phyloP scores from a whole-genome alignment of 2,797 vertebrate species.

The Sphenopsis melanotis region DNA sequence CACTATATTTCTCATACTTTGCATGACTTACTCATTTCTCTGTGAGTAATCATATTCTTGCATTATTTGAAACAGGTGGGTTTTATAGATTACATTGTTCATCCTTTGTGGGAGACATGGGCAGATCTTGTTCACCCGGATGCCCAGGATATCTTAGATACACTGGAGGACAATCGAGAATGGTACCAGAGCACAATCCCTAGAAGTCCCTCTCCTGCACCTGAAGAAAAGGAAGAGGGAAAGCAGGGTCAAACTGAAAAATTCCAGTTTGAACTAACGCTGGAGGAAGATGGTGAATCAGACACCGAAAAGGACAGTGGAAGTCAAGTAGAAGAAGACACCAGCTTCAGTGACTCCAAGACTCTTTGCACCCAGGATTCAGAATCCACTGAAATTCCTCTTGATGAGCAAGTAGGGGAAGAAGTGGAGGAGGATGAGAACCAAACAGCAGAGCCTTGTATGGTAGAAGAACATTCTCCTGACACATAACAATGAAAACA shows the following conservation, averaged over 20 bases:
- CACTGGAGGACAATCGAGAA: conserved; percentile 97
- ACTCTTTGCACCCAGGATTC: conserved; percentile 99
- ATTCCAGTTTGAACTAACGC: conserved; percentile 97
- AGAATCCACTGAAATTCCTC: conserved; percentile 93
- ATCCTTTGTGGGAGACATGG: conserved; percentile 98
- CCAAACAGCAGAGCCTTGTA: conserved; percentile 75
- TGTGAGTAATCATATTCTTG: background rate
- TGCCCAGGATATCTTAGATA: conserved; percentile 97
- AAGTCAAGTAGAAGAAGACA: conserved; percentile 94
- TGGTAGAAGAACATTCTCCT: conserved; percentile 77
- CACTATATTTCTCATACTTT: background rate
- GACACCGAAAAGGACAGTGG: conserved; percentile 97
- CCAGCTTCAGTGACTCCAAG: conserved; percentile 97
- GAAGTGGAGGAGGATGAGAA: conserved; percentile 80
- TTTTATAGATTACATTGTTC: conserved; percentile 98
- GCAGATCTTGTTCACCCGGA: conserved; percentile 97
- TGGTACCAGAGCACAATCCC: conserved; percentile 99
- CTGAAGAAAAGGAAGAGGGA: conserved; percentile 88
- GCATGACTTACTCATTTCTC: background rate
- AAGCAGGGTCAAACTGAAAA: conserved; percentile 90
- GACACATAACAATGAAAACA: conserved; percentile 85
- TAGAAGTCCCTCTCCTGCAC: conserved; percentile 92
- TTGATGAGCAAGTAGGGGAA: conserved; percentile 93
- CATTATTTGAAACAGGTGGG: conserved; percentile 84
- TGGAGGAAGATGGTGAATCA: conserved; percentile 96